Base-by-base conservation (phyloP, 2,113 vertebrate species). In the Sander vitreus region DNA sequence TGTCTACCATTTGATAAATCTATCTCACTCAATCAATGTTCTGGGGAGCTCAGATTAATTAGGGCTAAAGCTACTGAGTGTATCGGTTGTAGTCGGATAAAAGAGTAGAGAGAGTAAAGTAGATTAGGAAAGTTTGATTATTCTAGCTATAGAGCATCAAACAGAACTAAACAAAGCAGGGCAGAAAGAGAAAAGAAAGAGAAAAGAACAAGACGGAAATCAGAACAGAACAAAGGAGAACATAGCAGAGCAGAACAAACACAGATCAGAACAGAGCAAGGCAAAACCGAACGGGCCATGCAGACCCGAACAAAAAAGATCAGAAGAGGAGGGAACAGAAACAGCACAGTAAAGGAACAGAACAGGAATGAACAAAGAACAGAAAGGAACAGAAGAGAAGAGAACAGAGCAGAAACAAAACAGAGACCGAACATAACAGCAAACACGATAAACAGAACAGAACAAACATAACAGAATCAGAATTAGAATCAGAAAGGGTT, bases 51-150 rank as follows among this genome's bases (percentile, higher is more conserved):
- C 63, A 1, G 63, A 81, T 50, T 33, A 12, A 50, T 75, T 33
- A 51, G 60, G 36, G 36, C 15, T 12, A 3, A 55, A 50, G 36
- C 25, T 14, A 6, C 54, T 18, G 15, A 64, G 48, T n/a, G 39
- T 51, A 6, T 36, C 25, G 62, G 79, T 15, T 53, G 23, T 7
- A 25, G 55, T 2, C 1, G 13, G 39, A 51, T 58, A 50, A n/a
- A 71, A 50, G 58, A 36, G 63, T 0, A 23, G 47, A 23, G 14
- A 62, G 36, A 11, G 45, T 39, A 14, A 81, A 78, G 65, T 10
- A 67, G 57, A 73, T 79, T 30, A 51, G 66, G 43, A 33, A 25
- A 39, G 48, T 80, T 48, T 51, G 60, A 6, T 81, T 67, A 50
- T 64, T 70, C 21, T 10, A 6, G 25, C 8, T 27, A 1, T 21